Evolutionary conservation across 2,888 invertebrate species (phyloP), one percentile per base, ranked within the genome.

Genomic region (Zelleria hepariella): DNA sequence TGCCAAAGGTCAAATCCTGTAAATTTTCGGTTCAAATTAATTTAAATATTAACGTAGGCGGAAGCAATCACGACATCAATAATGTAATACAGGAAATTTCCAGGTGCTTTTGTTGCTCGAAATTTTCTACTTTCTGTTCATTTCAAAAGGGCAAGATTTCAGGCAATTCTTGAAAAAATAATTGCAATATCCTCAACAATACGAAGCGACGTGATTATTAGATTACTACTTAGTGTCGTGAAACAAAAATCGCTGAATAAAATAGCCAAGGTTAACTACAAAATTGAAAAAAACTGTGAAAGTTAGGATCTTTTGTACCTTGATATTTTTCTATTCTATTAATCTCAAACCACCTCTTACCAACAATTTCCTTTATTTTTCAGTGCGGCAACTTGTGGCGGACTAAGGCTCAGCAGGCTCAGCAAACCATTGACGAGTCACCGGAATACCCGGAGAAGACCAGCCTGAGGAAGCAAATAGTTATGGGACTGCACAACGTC

Each of bases 301-400:
- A 20, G 2, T 49, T 49, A 49, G n/a, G 15, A n/a, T n/a, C 49
- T 49, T 49, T 49, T 18, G 6, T 49, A 18, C 49, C n/a, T 4
- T n/a, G 6, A 15, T 4, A 10, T 42, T 2, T 42, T 4, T 42
- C n/a, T 2, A 6, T 20, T 49, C n/a, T 49, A 48, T 49, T 2
- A 2, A 18, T 49, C 7, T 49, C 18, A 2, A 7, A 48, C 32
- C 32, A 32, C 32, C 10, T n/a, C 55, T 54, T 54, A n/a, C n/a
- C n/a, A 57, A 55, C 58, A 58, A 60, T 61, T 59, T 59, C 21
- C 42, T 47, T 59, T 53, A 58, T 42, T 25, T 59, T 71, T 72
- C 42, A 20, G 84, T 82, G 67, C 58, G 66, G 62, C 21, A 72
- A 81, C 59, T 64, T 85, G 49, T 85, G 83, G 83, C 81, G 74